Conservation (phyloP, 1,140 invertebrate species). For the Panagrolaimus sp. region DNA sequence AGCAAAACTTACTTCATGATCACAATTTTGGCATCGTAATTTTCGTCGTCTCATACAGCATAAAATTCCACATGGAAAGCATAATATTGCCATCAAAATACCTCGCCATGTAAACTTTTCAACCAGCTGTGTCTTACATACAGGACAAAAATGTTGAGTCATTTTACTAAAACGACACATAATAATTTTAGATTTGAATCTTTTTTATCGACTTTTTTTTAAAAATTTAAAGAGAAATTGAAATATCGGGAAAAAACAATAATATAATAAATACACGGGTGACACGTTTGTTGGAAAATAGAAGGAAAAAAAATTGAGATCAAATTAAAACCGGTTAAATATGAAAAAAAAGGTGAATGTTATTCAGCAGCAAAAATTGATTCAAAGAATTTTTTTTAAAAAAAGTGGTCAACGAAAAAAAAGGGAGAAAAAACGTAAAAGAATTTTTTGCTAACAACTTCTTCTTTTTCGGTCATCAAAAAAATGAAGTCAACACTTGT, state of each 20-base stretch:
- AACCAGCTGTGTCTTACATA: constrained; percentile 23
- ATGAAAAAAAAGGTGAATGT: too few species aligned
- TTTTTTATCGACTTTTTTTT: background rate
- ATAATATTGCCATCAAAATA: constrained; percentile 46
- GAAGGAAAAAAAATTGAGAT: background rate
- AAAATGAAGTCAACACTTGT: too few species aligned
- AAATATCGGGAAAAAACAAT: background rate
- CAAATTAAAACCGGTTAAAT: too few species aligned
- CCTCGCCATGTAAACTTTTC: constrained; percentile 43
- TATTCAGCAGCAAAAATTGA: too few species aligned
- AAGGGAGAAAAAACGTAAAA: too few species aligned
- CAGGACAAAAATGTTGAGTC: constrained; percentile 18
- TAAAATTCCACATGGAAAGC: constrained; percentile 51
- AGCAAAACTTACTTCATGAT: constrained; percentile 37
- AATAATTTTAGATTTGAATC: background rate
- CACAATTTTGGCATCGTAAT: constrained; percentile 33
- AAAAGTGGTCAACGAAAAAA: too few species aligned
- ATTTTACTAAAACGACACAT: background rate
- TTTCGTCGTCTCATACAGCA: constrained; percentile 40
- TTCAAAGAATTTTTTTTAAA: too few species aligned
- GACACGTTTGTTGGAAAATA: background rate
- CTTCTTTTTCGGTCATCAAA: too few species aligned
- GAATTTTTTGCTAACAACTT: too few species aligned
- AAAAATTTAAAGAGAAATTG: background rate
- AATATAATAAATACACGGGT: background rate